Base-by-base conservation (phyloP, 2,888 invertebrate genomes). In the Andrena dorsata region DNA sequence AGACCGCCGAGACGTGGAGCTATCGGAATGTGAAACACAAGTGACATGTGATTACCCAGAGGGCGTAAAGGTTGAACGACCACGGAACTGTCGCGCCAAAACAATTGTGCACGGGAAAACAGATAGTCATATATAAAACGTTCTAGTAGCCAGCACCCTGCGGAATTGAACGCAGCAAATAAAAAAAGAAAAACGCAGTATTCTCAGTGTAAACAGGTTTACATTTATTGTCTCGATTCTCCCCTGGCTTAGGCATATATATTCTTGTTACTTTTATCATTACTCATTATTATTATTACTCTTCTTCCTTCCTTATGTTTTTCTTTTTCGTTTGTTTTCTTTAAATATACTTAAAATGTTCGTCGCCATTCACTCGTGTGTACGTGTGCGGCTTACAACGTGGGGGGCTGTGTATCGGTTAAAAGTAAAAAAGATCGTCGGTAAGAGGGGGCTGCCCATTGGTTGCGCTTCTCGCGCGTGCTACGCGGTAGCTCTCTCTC, bases 191-290 rank as follows among this genome's bases (percentile, higher is more conserved):
- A 93, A 93, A 94, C 92, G 91, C 93, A 93, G 89, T 92, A 90
- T 89, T 93, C 92, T 93, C 92, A 93, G 93, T 94, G 91, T 93
- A 94, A 56, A 94, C 93, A 94, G 92, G 91, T 93, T 94, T 94
- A 93, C 94, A 93, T 94, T 94, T 94, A 93, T 94, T 94, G 93
- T 93, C 93, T 93, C 92, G 93, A 93, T 93, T 53, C 92, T 93
- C 91, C 92, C 93, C 91, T 92, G 90, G 87, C 90, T 90, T 91
- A 89, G 88, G 89, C 85, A 88, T 89, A 88, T 89, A 86, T 88
- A 80, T 87, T 85, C 68, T 82, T 84, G 85, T 84, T 76, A 72
- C 58, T 56, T 81, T 73, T 72, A 80, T 66, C 80, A 66, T 76
- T 66, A 26, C 41, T 41, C 16, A 41, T 41, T 41, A 41, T 41